A percentile compares a stretch with the other conserved stretches of the same genome.
Conservation (phyloP, 2,113 vertebrate species). For the Bos indicus region DNA sequence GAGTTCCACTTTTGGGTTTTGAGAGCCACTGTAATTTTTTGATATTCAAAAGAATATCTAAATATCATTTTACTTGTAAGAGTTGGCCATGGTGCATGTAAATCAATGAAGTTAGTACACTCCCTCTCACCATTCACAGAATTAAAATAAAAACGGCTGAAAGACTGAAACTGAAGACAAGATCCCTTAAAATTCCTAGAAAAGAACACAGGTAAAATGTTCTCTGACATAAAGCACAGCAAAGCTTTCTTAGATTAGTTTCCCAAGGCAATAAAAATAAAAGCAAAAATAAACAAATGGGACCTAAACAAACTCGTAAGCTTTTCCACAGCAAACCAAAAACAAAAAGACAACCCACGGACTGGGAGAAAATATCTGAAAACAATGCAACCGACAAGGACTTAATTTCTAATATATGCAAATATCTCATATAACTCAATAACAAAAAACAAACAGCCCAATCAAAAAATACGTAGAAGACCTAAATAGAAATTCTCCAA, state of each 20-base stretch:
- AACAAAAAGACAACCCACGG: not conserved
- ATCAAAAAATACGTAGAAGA: not conserved
- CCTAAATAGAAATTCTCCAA: not conserved
- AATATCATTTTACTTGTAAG: not conserved
- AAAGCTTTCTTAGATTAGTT: not conserved
- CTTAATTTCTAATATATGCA: not conserved
- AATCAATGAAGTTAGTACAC: not conserved
- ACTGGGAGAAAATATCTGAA: not conserved
- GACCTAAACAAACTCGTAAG: not conserved
- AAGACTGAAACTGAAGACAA: not conserved
- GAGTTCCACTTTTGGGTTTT: not conserved
- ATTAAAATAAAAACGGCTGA: not conserved
- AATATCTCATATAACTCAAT: not conserved
- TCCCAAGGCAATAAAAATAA: not conserved
- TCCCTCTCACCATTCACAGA: not conserved
- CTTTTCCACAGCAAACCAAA: not conserved
- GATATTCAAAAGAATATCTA: not conserved
- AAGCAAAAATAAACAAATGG: not conserved
- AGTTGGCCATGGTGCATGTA: not conserved
- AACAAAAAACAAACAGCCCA: not conserved
- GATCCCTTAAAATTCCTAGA: not conserved
- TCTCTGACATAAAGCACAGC: not conserved
- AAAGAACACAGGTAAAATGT: not conserved
- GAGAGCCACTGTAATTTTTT: not conserved
- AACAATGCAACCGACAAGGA: not conserved